Conservation (phyloP, 2,113 vertebrate species). For the Entosphenus tridentatus region DNA sequence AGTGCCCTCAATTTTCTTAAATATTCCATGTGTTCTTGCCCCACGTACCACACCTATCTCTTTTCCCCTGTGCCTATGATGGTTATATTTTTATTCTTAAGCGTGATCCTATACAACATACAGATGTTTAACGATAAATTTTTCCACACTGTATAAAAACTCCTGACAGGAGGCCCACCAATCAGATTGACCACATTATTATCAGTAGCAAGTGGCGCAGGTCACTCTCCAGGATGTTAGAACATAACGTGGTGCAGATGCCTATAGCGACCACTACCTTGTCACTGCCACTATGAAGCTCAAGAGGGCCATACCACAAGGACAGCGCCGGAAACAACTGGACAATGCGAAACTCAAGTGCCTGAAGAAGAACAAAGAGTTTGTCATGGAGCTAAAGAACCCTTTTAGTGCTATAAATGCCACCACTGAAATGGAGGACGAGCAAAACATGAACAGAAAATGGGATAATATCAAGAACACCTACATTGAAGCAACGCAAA, state of each 20-base stretch:
- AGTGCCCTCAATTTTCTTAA: no score
- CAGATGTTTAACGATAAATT: no score
- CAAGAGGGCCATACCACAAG: not conserved
- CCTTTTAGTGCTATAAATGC: not conserved
- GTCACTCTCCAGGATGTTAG: not conserved
- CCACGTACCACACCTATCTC: no score
- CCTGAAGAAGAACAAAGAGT: not conserved
- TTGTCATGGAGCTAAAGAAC: not conserved
- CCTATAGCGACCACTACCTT: not conserved
- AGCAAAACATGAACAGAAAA: not conserved
- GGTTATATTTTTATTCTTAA: no score
- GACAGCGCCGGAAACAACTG: not conserved
- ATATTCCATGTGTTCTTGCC: no score
- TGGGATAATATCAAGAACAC: not conserved
- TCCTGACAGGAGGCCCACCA: slow-evolving; percentile 1
- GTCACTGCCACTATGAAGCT: not conserved
- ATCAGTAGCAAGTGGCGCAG: slow-evolving; percentile 7
- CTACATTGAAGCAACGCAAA: not conserved
- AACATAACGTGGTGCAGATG: not conserved
- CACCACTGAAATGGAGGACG: not conserved
- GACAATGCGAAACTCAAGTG: not conserved
- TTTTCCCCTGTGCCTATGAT: no score
- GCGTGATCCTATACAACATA: no score
- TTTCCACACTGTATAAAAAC: not conserved
- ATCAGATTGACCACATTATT: slow-evolving; percentile 7